Percentiles rank a stretch among this genome's conserved stretches.
These are phyloP conservation scores for Chloroclysta siterata DNA, from an alignment of 2,888 invertebrate genomes.

Conservation along the genomic window DNA sequence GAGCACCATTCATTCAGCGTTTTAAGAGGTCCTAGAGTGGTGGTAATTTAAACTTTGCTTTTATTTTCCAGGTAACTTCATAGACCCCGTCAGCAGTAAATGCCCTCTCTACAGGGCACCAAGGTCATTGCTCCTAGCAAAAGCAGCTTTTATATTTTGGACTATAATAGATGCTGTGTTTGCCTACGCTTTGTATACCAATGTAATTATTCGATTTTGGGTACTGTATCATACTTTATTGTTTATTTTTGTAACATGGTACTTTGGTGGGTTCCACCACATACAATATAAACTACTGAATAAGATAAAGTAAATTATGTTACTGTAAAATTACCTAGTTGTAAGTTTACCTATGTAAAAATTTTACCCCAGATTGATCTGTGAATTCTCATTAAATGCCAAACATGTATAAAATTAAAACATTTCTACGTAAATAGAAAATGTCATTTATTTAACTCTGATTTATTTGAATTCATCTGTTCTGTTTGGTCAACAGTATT, in stretches of 20 bases:
- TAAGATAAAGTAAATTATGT: slow-evolving; percentile 40
- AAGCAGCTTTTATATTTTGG: slow-evolving; percentile 87
- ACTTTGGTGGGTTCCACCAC: slow-evolving; percentile 86
- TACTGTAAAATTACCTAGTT: background rate
- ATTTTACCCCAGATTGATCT: slow-evolving; percentile 27
- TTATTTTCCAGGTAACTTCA: slow-evolving; percentile 65
- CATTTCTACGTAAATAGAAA: background rate
- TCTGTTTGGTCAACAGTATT: slow-evolving; percentile 73
- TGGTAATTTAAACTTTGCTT: background rate
- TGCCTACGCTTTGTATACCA: slow-evolving; percentile 71
- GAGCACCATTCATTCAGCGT: too few relatives aligned
- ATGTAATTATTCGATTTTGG: slow-evolving; percentile 79
- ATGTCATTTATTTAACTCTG: slow-evolving; percentile 5
- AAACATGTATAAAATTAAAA: slow-evolving; percentile 40
- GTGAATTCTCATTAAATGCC: slow-evolving; percentile 63
- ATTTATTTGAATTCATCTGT: slow-evolving; percentile 26
- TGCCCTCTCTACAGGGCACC: slow-evolving; percentile 56
- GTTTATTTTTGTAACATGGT: slow-evolving; percentile 82
- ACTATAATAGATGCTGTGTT: slow-evolving; percentile 82
- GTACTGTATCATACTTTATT: slow-evolving; percentile 82
- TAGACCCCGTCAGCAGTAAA: slow-evolving; percentile 60
- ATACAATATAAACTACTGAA: slow-evolving; percentile 81
- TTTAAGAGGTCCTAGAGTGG: too few relatives aligned
- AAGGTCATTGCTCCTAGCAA: slow-evolving; percentile 60
- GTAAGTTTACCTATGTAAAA: slow-evolving; percentile 2